These are phyloP conservation scores for Gallinago media DNA, from an alignment of 2,113 vertebrate genomes.

Conservation along the genomic window DNA sequence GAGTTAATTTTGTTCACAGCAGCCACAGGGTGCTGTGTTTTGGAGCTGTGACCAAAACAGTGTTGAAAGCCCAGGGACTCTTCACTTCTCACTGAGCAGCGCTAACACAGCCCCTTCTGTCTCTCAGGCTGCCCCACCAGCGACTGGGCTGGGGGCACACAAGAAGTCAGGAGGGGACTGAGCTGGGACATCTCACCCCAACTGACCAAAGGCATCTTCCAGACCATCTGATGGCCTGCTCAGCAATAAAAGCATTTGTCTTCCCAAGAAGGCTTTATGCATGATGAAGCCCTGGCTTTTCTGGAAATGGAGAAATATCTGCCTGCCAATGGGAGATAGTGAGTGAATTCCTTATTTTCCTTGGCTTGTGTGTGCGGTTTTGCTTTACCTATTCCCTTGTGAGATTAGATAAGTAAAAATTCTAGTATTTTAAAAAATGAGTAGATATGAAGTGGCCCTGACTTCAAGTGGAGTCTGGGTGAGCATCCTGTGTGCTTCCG, in stretches of 20 bases:
- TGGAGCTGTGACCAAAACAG: background rate
- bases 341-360: background rate
- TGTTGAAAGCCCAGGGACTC: background rate
- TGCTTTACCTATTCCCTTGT: background rate
- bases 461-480: background rate
- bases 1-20: background rate
- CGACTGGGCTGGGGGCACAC: accelerated
- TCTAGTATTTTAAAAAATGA: background rate
- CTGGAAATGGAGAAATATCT: accelerated
- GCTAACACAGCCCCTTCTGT: background rate
- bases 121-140: background rate
- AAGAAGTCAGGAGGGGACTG: background rate
- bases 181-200: background rate
- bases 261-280: background rate
- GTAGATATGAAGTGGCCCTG: background rate
- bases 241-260: background rate
- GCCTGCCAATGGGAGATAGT: accelerated
- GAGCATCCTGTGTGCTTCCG: background rate
- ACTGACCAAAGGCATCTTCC: background rate
- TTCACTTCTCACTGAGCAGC: background rate
- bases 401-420: background rate
- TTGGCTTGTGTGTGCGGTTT: background rate
- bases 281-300: background rate
- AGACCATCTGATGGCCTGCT: accelerated
- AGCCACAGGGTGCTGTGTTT: background rate